Percentiles rank a stretch among this genome's conserved stretches.
phyloP scores from a whole-genome alignment of 2,888 invertebrate species.

The Esperia sulphurella region DNA sequence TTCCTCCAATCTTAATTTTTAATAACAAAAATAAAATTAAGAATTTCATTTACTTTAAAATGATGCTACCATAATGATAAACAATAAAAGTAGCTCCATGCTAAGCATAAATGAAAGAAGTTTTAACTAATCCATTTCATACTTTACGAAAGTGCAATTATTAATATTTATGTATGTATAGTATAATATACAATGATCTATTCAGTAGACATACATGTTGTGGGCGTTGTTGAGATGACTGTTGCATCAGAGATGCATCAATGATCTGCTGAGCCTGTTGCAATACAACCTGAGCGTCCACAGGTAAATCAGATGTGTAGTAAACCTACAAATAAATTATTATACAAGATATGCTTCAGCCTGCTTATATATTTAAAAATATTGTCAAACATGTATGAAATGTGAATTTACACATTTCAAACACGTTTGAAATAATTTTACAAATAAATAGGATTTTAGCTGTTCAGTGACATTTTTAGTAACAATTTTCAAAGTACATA shows the following conservation, averaged over 20 bases:
- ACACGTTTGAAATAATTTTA: no score
- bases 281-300: conserved; percentile 77
- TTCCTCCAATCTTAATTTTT: no score
- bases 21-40: no score
- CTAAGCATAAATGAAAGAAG: conserved; percentile 44
- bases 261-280: conserved; percentile 78
- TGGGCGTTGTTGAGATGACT: conserved; percentile 69
- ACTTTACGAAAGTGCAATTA: conserved; percentile 35
- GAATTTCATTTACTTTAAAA: neutral
- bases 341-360: neutral
- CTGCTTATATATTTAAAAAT: neutral
- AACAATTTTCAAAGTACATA: neutral
- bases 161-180: conserved; percentile 12
- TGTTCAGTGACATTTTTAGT: no score
- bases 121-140: conserved; percentile 34
- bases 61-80: conserved; percentile 11
- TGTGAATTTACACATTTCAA: neutral
- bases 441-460: no score
- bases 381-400: neutral
- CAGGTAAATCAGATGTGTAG: conserved; percentile 77
- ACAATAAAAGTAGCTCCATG: conserved; percentile 44
- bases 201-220: conserved; percentile 74
- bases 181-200: conserved; percentile 37
- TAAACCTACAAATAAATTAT: conserved; percentile 76
- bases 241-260: conserved; percentile 78